Percentiles rank a stretch among this genome's conserved stretches.
These are phyloP conservation scores for Notospermus geniculatus DNA, from an alignment of 1,140 invertebrate species.

Conservation along the genomic window DNA sequence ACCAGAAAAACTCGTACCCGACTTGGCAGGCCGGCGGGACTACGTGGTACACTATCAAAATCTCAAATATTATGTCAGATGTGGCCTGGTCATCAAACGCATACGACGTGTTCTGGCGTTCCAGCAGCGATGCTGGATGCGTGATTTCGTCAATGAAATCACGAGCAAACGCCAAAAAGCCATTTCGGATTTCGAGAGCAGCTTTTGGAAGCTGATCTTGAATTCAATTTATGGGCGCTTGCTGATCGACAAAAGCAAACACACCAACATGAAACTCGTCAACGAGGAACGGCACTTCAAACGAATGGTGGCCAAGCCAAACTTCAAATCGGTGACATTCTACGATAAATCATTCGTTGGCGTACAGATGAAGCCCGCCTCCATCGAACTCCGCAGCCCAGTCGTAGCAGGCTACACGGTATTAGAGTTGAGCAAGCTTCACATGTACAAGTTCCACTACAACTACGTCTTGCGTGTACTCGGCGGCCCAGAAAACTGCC, in stretches of 20 bases:
- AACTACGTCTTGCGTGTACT: not conserved
- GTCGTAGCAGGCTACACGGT: not conserved
- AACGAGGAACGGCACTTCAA: not conserved
- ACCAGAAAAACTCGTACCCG: constrained; percentile 1
- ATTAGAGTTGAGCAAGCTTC: not conserved
- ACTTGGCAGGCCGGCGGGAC: not conserved
- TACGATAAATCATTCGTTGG: constrained; percentile 2
- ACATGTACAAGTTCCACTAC: constrained; percentile 10
- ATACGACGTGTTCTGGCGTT: not conserved
- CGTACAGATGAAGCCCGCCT: not conserved
- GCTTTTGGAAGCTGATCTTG: constrained; percentile 2
- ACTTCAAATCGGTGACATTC: not conserved
- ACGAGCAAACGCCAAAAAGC: not conserved
- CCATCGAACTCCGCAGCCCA: not conserved
- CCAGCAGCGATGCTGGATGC: not conserved
- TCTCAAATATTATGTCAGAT: not conserved
- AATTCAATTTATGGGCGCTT: not conserved
- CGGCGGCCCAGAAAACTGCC: not conserved
- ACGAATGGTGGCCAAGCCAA: not conserved
- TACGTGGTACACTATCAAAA: not conserved
- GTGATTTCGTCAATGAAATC: not conserved
- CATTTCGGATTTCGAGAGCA: not conserved
- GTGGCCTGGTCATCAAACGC: not conserved
- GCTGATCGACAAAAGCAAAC: not conserved
- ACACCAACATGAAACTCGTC: not conserved